Evolutionary conservation across 1,140 invertebrate genomes (phyloP), one percentile per base, ranked within the genome.

Genomic region (Bactericera cockerelli): DNA sequence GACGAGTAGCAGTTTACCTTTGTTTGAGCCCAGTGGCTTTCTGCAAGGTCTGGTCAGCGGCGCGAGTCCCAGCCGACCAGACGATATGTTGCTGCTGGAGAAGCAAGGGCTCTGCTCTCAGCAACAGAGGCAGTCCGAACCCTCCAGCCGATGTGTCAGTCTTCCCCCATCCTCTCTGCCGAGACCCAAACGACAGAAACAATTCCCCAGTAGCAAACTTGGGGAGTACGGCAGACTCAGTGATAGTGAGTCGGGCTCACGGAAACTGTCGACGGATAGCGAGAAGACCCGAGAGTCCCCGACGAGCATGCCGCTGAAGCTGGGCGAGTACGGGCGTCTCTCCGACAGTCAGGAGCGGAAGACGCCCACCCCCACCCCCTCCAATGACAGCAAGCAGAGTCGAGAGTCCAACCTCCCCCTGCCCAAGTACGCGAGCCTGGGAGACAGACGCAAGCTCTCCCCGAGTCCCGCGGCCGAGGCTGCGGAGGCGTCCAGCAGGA

Each of bases 51-150:
- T 76, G 33, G 74, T 71, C 2, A 59, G 59, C 26, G 26, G 36
- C 21, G 42, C 42, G 8, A 38, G 61, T 28, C 55, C 42, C 26
- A 62, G 26, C 24, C 33, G 72, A 26, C 73, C 80, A 1, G 81
- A 83, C 64, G 82, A 84, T 59, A 84, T 84, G 66, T 74, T 85
- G 67, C 75, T 87, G 24, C 68, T 86, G 61, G 84, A 86, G 70
- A 83, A 84, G 59, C 84, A 86, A 65, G 84, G 84, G 0, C 73
- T 83, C 22, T 82, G 81, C 58, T 85, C 83, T 4, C 84, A 86
- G 69, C 78, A 82, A 62, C 82, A 85, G 63, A 69, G 81, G n/a
- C 81, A 80, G 76, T 72, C 76, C 49, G 70, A 68, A 1, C 72
- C 72, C 38, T 70, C 70, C 8, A 68, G 69, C 10, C 65, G 74